Percentiles rank a stretch among this genome's conserved stretches.
Evolutionary conservation across 2,888 invertebrate species (phyloP).

Genomic region (Embidobia sp.): DNA sequence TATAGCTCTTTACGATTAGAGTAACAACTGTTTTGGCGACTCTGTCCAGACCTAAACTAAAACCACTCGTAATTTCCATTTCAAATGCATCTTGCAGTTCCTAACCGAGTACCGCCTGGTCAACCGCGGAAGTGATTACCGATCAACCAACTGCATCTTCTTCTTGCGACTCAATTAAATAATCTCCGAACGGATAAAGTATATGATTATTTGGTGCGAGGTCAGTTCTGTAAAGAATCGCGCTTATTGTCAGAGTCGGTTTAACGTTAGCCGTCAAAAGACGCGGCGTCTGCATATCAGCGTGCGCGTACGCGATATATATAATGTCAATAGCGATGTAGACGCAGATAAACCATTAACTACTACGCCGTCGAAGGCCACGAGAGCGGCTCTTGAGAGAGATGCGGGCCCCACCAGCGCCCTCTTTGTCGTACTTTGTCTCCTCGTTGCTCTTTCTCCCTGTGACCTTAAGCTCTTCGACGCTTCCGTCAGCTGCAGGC

Average conservation of each 20-base stretch:
- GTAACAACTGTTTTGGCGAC: too few relatives aligned
- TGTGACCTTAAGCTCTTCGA: conserved; percentile 76
- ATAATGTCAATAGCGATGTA: conserved; percentile 63
- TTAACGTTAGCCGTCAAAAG: conserved; percentile 49
- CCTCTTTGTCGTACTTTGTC: conserved; percentile 51
- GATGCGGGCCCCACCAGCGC: conserved; percentile 76
- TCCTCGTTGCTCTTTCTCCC: conserved; percentile 55
- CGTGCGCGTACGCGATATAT: conserved; percentile 60
- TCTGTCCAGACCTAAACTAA: too few relatives aligned
- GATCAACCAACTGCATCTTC: too few relatives aligned
- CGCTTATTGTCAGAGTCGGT: conserved; percentile 46
- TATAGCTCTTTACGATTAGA: too few relatives aligned
- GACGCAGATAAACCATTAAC: conserved; percentile 64
- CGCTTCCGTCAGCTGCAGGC: conserved; percentile 80
- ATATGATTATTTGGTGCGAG: conserved; percentile 62
- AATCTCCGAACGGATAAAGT: conserved; percentile 29
- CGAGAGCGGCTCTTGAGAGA: conserved; percentile 68
- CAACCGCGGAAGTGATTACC: neutral
- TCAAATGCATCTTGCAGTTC: too few relatives aligned
- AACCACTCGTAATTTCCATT: too few relatives aligned
- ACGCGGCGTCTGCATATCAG: conserved; percentile 50
- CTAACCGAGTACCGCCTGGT: too few relatives aligned
- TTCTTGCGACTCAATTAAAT: conserved; percentile 8
- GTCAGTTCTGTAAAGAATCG: conserved; percentile 45
- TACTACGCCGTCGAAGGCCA: conserved; percentile 73